These are phyloP conservation scores for Galbula dea DNA, from an alignment of 2,113 vertebrate genomes.

Conservation along the genomic window DNA sequence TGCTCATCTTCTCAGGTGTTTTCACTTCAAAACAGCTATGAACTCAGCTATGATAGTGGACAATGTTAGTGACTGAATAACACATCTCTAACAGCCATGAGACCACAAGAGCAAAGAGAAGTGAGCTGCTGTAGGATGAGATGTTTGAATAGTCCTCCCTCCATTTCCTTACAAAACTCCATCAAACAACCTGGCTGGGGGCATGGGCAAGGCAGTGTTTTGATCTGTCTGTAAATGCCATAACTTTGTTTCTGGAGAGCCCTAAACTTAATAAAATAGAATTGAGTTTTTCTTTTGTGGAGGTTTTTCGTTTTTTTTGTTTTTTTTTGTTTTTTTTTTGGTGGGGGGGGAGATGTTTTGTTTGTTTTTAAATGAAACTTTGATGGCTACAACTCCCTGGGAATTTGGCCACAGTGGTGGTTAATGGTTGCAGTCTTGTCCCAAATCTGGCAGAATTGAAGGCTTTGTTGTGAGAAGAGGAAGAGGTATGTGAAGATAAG, in stretches of 20 bases:
- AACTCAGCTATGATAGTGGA: not conserved
- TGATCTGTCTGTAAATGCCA: not conserved
- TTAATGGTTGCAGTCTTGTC: not conserved
- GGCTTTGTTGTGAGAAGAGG: not conserved
- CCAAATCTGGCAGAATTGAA: not conserved
- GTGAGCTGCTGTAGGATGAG: not conserved
- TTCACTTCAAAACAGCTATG: not conserved
- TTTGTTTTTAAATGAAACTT: rapidly evolving
- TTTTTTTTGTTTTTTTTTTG: not conserved
- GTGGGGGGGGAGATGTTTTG: too few relatives aligned
- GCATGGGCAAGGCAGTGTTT: rapidly evolving
- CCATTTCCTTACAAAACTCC: rapidly evolving
- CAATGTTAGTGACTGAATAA: not conserved
- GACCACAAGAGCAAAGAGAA: not conserved
- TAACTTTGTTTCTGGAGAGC: not conserved
- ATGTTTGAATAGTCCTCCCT: not conserved
- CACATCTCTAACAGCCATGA: not conserved
- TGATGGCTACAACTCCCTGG: not conserved
- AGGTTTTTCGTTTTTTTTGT: too few relatives aligned
- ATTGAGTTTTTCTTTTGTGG: not conserved
- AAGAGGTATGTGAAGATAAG: not conserved
- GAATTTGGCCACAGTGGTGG: not conserved
- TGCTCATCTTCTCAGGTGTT: not conserved
- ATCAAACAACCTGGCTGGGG: not conserved
- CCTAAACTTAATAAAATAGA: not conserved